Base-by-base conservation (phyloP, 1,140 invertebrate genomes). In the Heterodera schachtii region DNA sequence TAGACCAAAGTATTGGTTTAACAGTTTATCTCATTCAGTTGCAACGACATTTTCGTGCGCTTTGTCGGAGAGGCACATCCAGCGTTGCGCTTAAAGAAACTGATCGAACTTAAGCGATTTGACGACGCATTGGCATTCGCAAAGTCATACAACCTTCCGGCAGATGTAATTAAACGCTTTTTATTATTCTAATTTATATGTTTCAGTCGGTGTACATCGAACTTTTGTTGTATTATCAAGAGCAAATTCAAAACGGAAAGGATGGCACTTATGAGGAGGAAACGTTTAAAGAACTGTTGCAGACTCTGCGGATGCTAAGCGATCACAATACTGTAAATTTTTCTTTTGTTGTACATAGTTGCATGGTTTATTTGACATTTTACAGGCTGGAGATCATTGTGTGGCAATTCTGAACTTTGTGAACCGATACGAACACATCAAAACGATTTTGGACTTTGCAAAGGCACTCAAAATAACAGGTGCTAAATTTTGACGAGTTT, bases 21-120 rank as follows among this genome's bases (percentile, higher is more conserved):
- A 79, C 49, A 46, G 46, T 31, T 4, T 41, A 7, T 5, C n/a
- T 43, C 19, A 67, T 79, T 43, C 19, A 82, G 81, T 31, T 52
- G 19, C 2, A 43, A 82, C 41, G 73, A 69, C 21, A 70, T 82
- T 60, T 52, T 82, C 31, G 16, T 82, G 31, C 81, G 81, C 7
- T 82, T 82, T 82, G 79, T 82, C 13, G 80, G 74, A 44, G 80
- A 82, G 21, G 79, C 81, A 7, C 81, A 82, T 11, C 81, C 81
- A 9, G 21, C 43, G 21, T 31, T 67, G 9, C 78, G 81, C 46
- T 67, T 82, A 3, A 82, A 82, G 11, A 49, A 79, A 47, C 69
- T 82, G 44, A 43, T 82, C 13, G 77, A 82, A 44, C 43, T 70
- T 11, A 74, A 74, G n/a, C 44, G 74, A n/a, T 82, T 82, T 19